phyloP scores from a whole-genome alignment of 1,140 invertebrate genomes.

The Artemia franciscana region DNA sequence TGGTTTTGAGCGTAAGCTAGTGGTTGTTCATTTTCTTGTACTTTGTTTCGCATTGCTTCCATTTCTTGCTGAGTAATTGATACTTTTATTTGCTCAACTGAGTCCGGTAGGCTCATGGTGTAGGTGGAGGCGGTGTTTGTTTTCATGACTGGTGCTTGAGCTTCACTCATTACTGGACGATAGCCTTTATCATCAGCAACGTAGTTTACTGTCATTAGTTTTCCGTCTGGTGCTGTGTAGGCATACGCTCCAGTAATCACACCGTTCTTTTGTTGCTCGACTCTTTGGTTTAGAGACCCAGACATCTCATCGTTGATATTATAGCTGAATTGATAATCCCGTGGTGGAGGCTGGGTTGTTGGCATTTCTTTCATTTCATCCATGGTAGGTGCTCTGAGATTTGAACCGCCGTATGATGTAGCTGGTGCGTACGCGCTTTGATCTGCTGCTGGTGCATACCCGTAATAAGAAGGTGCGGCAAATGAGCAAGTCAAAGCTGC shows the following conservation, averaged over 20 bases:
- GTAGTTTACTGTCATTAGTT: slow-evolving; percentile 8
- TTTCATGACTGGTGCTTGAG: background rate
- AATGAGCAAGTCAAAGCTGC: background rate
- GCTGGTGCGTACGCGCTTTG: background rate
- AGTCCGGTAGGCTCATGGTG: slow-evolving; percentile 4
- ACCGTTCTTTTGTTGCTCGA: slow-evolving; percentile 7
- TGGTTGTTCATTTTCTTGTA: background rate
- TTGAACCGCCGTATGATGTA: background rate
- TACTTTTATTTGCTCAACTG: slow-evolving; percentile 1
- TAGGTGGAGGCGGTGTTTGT: slow-evolving; percentile 1
- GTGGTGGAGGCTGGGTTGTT: no score
- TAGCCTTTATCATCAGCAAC: slow-evolving; percentile 8
- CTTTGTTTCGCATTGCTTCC: background rate
- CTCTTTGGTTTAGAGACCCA: slow-evolving; percentile 4
- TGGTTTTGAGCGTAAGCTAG: background rate
- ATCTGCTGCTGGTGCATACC: background rate
- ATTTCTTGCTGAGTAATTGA: background rate
- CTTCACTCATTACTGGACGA: slow-evolving; percentile 7
- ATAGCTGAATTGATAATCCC: slow-evolving; percentile 8
- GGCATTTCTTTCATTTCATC: background rate
- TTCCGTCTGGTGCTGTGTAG: slow-evolving; percentile 8
- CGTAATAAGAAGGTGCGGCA: background rate
- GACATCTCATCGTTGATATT: slow-evolving; percentile 8
- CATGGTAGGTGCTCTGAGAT: background rate
- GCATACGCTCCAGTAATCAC: slow-evolving; percentile 5